Evolutionary conservation across 2,113 vertebrate species (phyloP).

Genomic region (Thamnophis sirtalis): DNA sequence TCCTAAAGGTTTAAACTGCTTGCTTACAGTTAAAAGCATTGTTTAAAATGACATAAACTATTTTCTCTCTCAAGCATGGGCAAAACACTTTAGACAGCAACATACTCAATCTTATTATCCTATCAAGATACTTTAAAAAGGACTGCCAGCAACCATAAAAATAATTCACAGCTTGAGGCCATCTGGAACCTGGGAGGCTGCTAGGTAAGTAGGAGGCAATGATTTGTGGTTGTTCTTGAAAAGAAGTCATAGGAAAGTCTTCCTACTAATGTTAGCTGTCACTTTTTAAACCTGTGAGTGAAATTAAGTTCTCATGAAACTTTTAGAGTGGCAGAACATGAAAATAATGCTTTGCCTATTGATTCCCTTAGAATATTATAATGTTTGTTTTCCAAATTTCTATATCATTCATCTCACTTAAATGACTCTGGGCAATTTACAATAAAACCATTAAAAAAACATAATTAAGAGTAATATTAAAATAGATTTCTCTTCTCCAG

Average conservation of each 20-base stretch:
- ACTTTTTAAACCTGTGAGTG: constrained; percentile 23
- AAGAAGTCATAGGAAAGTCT: constrained; percentile 20
- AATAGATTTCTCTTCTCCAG: background rate
- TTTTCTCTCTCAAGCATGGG: background rate
- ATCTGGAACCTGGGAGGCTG: constrained; percentile 21
- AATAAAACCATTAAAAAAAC: background rate
- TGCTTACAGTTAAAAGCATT: background rate
- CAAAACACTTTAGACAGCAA: background rate
- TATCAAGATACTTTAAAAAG: constrained; percentile 31
- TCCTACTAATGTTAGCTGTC: constrained; percentile 17
- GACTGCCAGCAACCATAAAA: constrained; percentile 16
- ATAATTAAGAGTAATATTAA: background rate
- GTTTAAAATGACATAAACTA: constrained; percentile 25
- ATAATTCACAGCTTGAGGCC: constrained; percentile 22
- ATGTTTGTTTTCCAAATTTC: background rate
- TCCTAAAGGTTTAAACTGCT: constrained; percentile 3
- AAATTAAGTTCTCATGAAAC: constrained; percentile 15
- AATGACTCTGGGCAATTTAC: background rate
- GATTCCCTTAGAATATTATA: background rate
- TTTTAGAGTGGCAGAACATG: background rate
- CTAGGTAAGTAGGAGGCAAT: constrained; percentile 11
- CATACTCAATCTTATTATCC: constrained; percentile 10
- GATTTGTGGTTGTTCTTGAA: constrained; percentile 23
- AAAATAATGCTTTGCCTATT: background rate
- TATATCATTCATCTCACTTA: background rate